Evolutionary conservation across 1,140 invertebrate species (phyloP).

Genomic region (Agrilus planipennis): DNA sequence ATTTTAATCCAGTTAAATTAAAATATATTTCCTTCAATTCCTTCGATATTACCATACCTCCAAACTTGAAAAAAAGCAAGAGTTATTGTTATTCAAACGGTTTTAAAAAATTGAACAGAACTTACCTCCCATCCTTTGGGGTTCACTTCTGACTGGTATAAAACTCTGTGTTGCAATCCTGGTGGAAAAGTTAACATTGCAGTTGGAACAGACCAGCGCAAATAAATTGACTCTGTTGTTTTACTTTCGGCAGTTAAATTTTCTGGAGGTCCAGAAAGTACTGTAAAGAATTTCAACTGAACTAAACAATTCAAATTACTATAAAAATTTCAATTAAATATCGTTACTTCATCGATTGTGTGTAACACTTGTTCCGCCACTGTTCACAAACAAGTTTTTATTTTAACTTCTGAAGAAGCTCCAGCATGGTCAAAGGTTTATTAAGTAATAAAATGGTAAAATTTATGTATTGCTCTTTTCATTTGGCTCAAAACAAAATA

Average conservation of each 20-base stretch:
- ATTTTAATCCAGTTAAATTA: constrained; percentile 45
- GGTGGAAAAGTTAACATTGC: constrained; percentile 44
- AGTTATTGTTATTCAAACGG: not conserved
- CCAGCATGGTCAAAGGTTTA: too few relatives aligned
- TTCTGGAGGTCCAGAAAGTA: constrained; percentile 45
- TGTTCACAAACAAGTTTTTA: too few relatives aligned
- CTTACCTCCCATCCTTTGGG: constrained; percentile 42
- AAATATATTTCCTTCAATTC: constrained; percentile 31
- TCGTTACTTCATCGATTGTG: too few relatives aligned
- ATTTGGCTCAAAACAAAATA: too few relatives aligned
- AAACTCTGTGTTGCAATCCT: constrained; percentile 45
- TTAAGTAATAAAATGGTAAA: constrained; percentile 9
- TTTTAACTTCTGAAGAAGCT: too few relatives aligned
- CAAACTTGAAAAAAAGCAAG: constrained; percentile 6
- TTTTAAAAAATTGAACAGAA: constrained; percentile 4
- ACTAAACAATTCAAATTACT: not conserved
- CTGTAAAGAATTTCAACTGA: constrained; percentile 28
- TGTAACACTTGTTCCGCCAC: too few relatives aligned
- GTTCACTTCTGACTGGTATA: constrained; percentile 49
- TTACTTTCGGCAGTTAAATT: constrained; percentile 42
- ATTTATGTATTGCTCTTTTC: too few relatives aligned
- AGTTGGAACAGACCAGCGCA: constrained; percentile 47
- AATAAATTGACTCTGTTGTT: constrained; percentile 41
- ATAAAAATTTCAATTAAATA: too few relatives aligned
- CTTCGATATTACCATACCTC: constrained; percentile 7